Percentiles rank a stretch among this genome's conserved stretches.
Evolutionary conservation across 2,888 invertebrate species (phyloP).

Genomic region (Drosophila kuntzei): DNA sequence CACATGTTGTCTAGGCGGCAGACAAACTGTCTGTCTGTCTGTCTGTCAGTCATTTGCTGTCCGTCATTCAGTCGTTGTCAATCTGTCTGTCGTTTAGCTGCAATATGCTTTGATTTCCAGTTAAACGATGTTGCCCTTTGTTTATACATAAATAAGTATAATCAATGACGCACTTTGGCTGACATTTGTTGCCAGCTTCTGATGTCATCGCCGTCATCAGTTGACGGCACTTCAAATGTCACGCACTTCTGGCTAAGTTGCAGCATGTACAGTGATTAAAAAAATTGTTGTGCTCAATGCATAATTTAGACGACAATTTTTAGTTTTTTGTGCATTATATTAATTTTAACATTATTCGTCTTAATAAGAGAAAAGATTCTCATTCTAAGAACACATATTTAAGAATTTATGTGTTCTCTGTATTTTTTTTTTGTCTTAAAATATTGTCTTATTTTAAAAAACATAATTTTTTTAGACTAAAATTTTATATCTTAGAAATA

Average conservation of each 20-base stretch:
- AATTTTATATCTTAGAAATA: no score
- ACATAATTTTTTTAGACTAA: no score
- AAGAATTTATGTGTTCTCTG: no score
- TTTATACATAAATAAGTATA: constrained; percentile 20
- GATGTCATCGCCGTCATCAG: constrained; percentile 73
- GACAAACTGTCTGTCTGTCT: constrained; percentile 54
- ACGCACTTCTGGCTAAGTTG: constrained; percentile 36
- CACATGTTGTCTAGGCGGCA: constrained; percentile 68
- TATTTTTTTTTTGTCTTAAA: no score
- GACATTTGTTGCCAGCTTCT: constrained; percentile 74
- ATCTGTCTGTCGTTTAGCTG: constrained; percentile 46
- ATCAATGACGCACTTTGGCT: constrained; percentile 73
- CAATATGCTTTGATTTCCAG: constrained; percentile 47
- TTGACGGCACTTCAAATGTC: constrained; percentile 58
- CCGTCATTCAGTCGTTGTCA: constrained; percentile 32
- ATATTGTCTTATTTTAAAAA: no score
- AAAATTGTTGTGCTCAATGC: background rate
- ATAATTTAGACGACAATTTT: no score
- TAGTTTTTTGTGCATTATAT: no score
- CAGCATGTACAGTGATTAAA: background rate
- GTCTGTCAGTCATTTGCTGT: constrained; percentile 41
- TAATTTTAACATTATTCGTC: no score
- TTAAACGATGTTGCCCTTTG: constrained; percentile 71
- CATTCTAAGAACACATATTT: no score
- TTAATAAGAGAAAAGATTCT: no score